phyloP scores from a whole-genome alignment of 35 echinoderm and acorn worm species.

The Acanthaster planci region DNA sequence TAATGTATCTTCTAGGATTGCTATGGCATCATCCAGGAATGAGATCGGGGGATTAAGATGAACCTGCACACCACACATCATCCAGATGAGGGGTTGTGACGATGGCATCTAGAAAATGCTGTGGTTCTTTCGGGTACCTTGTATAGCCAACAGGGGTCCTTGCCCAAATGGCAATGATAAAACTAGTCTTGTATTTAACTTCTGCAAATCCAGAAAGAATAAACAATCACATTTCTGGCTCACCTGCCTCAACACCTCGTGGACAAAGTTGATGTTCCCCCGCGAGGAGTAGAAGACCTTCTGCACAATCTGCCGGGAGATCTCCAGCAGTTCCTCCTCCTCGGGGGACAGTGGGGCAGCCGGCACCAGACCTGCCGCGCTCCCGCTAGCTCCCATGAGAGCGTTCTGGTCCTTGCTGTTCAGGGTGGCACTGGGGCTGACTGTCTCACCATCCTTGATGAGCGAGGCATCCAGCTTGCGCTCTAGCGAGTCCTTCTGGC shows the following conservation, averaged over 20 bases:
- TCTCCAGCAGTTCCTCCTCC: constrained; percentile 61
- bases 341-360: constrained; percentile 22
- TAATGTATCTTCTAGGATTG: too few relatives aligned
- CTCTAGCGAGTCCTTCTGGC: constrained; percentile 74
- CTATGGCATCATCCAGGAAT: too few relatives aligned
- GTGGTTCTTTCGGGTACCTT: too few relatives aligned
- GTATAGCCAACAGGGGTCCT: too few relatives aligned
- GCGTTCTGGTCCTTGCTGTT: constrained; percentile 63
- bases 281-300: constrained; percentile 84
- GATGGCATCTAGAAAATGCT: too few relatives aligned
- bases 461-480: constrained; percentile 66
- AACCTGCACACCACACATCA: too few relatives aligned
- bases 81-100: too few relatives aligned
- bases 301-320: constrained; percentile 73
- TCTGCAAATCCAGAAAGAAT: too few relatives aligned
- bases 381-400: constrained; percentile 1
- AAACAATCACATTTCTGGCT: neutral
- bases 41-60: too few relatives aligned
- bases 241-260: constrained; percentile 97
- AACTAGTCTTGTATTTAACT: too few relatives aligned
- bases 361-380: constrained; percentile 6
- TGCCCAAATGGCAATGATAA: too few relatives aligned
- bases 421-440: constrained; percentile 55
- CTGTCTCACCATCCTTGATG: constrained; percentile 57
- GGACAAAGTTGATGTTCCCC: constrained; percentile 92